Base-by-base conservation (phyloP, 64 coral and sea anemone genomes). In the Exaiptasia diaphana region DNA sequence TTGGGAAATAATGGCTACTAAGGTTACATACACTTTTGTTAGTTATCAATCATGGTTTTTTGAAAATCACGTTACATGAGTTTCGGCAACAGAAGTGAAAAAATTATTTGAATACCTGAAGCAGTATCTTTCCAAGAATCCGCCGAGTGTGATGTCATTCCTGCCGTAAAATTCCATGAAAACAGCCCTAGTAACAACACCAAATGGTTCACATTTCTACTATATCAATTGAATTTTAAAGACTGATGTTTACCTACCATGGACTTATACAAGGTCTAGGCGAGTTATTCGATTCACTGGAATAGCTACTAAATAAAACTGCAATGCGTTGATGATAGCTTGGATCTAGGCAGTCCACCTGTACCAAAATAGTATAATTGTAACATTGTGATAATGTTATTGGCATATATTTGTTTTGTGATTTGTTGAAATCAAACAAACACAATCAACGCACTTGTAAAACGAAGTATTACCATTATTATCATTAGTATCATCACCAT, bases 121-220 rank as follows among this genome's bases (percentile, higher is more conserved):
- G 55, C 95, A 99, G 68, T 99, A 99, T 69, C 90, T 82, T 76
- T 99, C 95, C 44, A 99, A 81, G 81, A 99, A 99, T 5, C 95
- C 90, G 8, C 95, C 95, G 38, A 99, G 78, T 15, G 95, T 99
- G 64, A 99, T 92, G 31, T 99, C 95, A 71, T 99, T 99, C 57
- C 85, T 88, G 58, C 83, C 95, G 63, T 99, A 99, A 85, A 99
- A 99, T 34, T 99, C 89, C 95, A 99, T 99, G 50, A 99, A 99
- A 17, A 99, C 89, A n/a, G 95, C 90, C 95, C 95, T 99, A 35
- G 41, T 26, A 53, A n/a, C 44, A 48, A 45, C 15, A 83, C 5
- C 25, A 54, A 4, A 14, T 67, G 34, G 35, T 5, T 22, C 12
- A 12, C 45, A 57, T 70, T 1, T 37, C 7, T 38, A 31, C 1